phyloP scores from a whole-genome alignment of 1,140 invertebrate genomes.

The Mycetomoellerius zeteki region DNA sequence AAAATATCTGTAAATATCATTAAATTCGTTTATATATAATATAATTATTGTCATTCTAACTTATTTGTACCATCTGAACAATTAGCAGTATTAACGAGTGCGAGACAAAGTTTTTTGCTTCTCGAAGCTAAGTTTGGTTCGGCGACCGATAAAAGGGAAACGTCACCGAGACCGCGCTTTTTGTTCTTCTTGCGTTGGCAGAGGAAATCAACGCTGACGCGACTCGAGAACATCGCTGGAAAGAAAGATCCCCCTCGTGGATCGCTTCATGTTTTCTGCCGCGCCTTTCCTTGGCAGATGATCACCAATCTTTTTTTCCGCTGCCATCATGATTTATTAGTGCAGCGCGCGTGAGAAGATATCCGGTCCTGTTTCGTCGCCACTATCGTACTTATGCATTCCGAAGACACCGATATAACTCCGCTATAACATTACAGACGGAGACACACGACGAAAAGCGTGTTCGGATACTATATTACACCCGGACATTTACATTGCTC shows the following conservation, averaged over 20 bases:
- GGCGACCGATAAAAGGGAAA: slow-evolving; percentile 52
- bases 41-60: neutral
- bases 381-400: slow-evolving; percentile 50
- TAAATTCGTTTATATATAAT: neutral
- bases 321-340: slow-evolving; percentile 76
- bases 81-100: slow-evolving; percentile 21
- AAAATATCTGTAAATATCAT: neutral
- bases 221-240: slow-evolving; percentile 66
- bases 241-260: slow-evolving; percentile 73
- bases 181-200: slow-evolving; percentile 63
- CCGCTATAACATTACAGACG: slow-evolving; percentile 34
- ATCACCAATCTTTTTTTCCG: slow-evolving; percentile 72
- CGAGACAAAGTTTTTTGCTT: slow-evolving; percentile 13
- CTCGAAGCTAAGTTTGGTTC: slow-evolving; percentile 44
- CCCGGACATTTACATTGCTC: slow-evolving; percentile 55
- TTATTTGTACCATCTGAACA: neutral
- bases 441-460: slow-evolving; percentile 34
- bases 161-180: slow-evolving; percentile 61
- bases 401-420: slow-evolving; percentile 60
- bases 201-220: slow-evolving; percentile 78
- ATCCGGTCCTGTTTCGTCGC: slow-evolving; percentile 65
- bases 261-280: slow-evolving; percentile 60
- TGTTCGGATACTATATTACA: slow-evolving; percentile 58
- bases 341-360: slow-evolving; percentile 76
- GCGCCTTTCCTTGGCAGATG: slow-evolving; percentile 70